Conservation (phyloP, 2,888 invertebrate genomes). For the Drosophila leonis region DNA sequence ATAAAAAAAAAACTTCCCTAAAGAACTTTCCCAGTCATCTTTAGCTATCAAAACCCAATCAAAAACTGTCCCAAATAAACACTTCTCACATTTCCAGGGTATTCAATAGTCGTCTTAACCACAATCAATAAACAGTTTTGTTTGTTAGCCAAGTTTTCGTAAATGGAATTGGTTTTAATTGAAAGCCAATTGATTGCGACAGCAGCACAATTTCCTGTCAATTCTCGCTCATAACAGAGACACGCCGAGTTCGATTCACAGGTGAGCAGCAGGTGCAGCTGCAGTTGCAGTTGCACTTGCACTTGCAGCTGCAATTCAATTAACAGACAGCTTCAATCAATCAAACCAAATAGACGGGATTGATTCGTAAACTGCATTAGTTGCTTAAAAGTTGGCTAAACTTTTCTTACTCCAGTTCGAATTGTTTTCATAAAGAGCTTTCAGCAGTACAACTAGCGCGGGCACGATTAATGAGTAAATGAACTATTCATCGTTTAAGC, state of each 20-base stretch:
- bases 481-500: background rate
- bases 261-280: conserved; percentile 28
- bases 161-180: conserved; percentile 64
- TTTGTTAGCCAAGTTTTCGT: conserved; percentile 15
- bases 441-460: background rate
- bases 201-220: conserved; percentile 68
- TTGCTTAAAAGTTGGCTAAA: background rate
- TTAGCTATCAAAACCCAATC: too few relatives aligned
- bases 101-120: background rate
- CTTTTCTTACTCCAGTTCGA: background rate
- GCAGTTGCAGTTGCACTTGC: conserved; percentile 13
- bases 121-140: background rate
- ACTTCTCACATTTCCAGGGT: background rate
- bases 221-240: conserved; percentile 39
- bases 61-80: background rate
- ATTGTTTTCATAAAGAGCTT: background rate
- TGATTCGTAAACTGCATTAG: conserved; percentile 2
- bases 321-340: conserved; percentile 41
- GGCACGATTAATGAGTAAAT: background rate
- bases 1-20: too few relatives aligned
- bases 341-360: conserved; percentile 26
- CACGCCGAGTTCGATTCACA: background rate
- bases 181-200: conserved; percentile 59
- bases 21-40: too few relatives aligned
- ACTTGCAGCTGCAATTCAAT: conserved; percentile 61